Conservation (phyloP, 2,888 invertebrate genomes). For the Leucozona laternaria region DNA sequence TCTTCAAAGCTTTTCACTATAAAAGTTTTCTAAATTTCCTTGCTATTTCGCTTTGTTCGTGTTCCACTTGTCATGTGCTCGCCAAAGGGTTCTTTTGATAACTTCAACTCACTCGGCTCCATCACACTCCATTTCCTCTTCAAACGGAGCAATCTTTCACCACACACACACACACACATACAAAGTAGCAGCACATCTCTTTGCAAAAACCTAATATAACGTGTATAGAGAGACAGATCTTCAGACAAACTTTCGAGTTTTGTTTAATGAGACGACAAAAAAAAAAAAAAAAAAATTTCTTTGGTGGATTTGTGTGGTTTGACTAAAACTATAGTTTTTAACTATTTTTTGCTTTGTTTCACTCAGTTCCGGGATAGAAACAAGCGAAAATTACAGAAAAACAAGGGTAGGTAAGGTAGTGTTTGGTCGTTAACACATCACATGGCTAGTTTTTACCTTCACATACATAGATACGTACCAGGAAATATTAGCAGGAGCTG, state of each 20-base stretch:
- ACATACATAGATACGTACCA: conserved; percentile 41
- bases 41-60: background rate
- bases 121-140: conserved; percentile 18
- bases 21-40: conserved; percentile 15
- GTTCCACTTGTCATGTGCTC: background rate
- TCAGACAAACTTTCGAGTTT: background rate
- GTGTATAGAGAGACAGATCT: background rate
- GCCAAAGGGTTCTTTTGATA: conserved; percentile 8
- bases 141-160: background rate
- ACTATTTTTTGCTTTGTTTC: background rate
- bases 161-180: background rate
- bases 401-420: too few species aligned
- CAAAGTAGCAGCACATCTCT: too few species aligned
- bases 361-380: background rate
- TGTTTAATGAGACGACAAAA: conserved; percentile 1
- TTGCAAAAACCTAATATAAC: background rate
- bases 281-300: background rate
- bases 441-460: too few species aligned
- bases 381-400: background rate
- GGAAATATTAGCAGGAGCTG: background rate
- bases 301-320: conserved; percentile 5
- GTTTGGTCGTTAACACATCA: too few species aligned
- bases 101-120: background rate
- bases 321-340: background rate
- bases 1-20: conserved; percentile 9